These are phyloP conservation scores for Drosophila limbata DNA, from an alignment of 2,888 invertebrate genomes.

Conservation along the genomic window DNA sequence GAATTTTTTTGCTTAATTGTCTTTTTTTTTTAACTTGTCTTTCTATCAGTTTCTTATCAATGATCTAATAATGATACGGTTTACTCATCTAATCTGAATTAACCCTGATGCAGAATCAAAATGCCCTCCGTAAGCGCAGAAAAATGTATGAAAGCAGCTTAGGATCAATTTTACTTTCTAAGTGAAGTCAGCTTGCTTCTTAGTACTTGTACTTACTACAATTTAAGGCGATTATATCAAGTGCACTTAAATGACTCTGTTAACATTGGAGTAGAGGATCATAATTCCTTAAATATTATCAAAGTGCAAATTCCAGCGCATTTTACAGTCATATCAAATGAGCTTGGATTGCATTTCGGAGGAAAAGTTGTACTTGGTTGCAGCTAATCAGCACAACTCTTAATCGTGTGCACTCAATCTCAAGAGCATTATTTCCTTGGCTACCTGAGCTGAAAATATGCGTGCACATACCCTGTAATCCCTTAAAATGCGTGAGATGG, in stretches of 20 bases:
- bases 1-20: too few relatives aligned
- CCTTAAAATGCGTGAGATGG: not conserved
- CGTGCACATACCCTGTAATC: constrained; percentile 4
- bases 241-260: not conserved
- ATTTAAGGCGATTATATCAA: constrained; percentile 1
- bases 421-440: not conserved
- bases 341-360: not conserved
- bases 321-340: not conserved
- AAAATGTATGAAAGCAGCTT: constrained; percentile 9
- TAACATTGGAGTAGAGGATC: not conserved
- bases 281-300: not conserved
- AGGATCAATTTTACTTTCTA: not conserved
- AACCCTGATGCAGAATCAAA: not conserved
- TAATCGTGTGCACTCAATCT: not conserved
- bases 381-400: constrained; percentile 10
- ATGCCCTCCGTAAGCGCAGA: not conserved
- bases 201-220: not conserved
- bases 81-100: not conserved
- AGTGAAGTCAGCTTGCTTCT: not conserved
- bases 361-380: constrained; percentile 1
- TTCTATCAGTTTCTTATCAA: too few relatives aligned
- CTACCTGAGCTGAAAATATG: not conserved
- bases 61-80: too few relatives aligned
- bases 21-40: too few relatives aligned
- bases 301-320: not conserved